Base-by-base conservation (phyloP, 2,888 invertebrate genomes). In the Limnephilus lunatus region DNA sequence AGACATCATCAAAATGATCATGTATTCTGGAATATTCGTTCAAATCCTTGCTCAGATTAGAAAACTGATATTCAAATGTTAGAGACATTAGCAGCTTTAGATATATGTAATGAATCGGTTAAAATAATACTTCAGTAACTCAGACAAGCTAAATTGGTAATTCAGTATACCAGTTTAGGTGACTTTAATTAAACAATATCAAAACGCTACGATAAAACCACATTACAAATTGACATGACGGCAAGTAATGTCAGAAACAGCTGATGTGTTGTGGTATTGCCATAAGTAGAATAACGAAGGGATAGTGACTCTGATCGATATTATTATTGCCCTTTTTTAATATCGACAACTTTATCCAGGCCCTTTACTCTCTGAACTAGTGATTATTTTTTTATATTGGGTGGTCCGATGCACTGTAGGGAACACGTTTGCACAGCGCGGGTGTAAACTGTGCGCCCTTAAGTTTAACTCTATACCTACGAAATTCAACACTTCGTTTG, bases 1-100 rank as follows among this genome's bases (percentile, higher is more conserved):
- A 91, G 7, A 86, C 3, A 44, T 81, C 68, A 90, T 92, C 92
- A 82, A 92, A 92, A 15, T 85, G 81, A 31, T 81, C 39, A 39
- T 53, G 68, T 31, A 81, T 81, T 35, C 48, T 80, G 31, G 81
- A n/a, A 81, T 15, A 44, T 30, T 91, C 87, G 25, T 31, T 82
- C 82, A 91, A 80, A 32, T 81, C 32, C 19, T 81, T 15, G 35
- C 68, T 32, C 9, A 91, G 80, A 39, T 89, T 48, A 15, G 91
- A 91, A 89, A 44, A 83, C 32, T 80, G 32, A 89, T 85, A 91
- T 83, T 89, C 48, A 44, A 87, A 87, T 30, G 44, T 44, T 86
- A n/a, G 5, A 39, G 15, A 35, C 88, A 89, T 89, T 31, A 81
- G 35, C 19, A 15, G 19, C 4, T 19, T 31, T 9, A 5, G 12